Evolutionary conservation across 2,888 invertebrate species (phyloP).

Genomic region (Theretra japonica): DNA sequence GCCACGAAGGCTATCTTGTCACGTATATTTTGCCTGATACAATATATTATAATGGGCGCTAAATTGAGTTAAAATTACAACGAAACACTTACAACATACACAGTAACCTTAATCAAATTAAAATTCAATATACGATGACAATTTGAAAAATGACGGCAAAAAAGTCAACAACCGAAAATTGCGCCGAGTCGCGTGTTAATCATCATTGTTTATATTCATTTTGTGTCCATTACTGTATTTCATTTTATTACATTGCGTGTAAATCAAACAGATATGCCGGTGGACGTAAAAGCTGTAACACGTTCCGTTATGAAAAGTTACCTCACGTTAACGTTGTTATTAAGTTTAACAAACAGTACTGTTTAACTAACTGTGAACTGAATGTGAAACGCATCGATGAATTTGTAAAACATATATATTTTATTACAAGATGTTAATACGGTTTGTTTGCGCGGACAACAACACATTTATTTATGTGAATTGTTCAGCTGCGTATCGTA

Average conservation of each 20-base stretch:
- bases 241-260: conserved; percentile 58
- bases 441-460: conserved; percentile 23
- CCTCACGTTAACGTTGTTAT: conserved; percentile 41
- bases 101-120: neutral
- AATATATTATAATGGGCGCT: too few species aligned
- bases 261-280: conserved; percentile 56
- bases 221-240: conserved; percentile 61
- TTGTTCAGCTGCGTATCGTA: neutral
- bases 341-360: conserved; percentile 38
- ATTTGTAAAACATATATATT: conserved; percentile 9
- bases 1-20: too few species aligned
- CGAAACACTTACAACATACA: too few species aligned
- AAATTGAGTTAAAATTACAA: too few species aligned
- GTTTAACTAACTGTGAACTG: conserved; percentile 44
- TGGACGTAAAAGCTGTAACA: conserved; percentile 40
- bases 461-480: neutral
- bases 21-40: too few species aligned
- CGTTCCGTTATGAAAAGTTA: conserved; percentile 21
- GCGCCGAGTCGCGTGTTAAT: conserved; percentile 57
- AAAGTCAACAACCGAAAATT: conserved; percentile 7
- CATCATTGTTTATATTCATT: conserved; percentile 43
- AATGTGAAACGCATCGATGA: conserved; percentile 12
- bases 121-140: neutral
- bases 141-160: conserved; percentile 7
- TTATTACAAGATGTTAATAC: conserved; percentile 15